Evolutionary conservation across 2,113 vertebrate genomes (phyloP), one percentile per base, ranked within the genome.

Genomic region (Lampris incognitus): DNA sequence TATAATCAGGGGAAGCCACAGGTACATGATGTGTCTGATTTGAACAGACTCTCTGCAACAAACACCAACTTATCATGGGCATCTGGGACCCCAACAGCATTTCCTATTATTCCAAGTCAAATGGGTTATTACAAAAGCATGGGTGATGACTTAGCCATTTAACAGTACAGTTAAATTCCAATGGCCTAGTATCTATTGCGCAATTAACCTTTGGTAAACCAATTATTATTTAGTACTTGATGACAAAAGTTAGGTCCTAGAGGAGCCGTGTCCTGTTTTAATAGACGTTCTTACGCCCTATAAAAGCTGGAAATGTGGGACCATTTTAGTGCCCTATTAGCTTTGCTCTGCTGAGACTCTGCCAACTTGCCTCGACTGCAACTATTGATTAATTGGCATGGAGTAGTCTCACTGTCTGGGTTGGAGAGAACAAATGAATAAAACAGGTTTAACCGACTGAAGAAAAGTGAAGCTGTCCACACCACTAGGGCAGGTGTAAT

Each of bases 141-240:
- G 72, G 79, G 83, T 87, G 84, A 84, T 85, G 83, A 85, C 72
- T 40, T 57, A 80, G 78, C 77, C 88, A 69, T 93, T 94, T 94
- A 93, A 93, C 86, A 78, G 92, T 85, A 86, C 91, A 89, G 92
- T 94, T 93, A 93, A 93, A 92, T 85, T 90, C 82, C 89, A 92
- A 88, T 88, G 77, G 92, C 71, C 68, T 73, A 68, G 85, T 90
- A 88, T 90, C 90, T 89, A 89, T 89, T 86, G 85, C 90, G 90
- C 92, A 91, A 92, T 95, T 94, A 94, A 94, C 93, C 93, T 94
- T 93, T 93, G 92, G 85, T 93, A 92, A 94, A 91, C 85, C 91
- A 93, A 94, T 93, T 93, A 92, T 89, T 91, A 91, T 93, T 93
- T 90, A 92, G 90, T 88, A 79, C 66, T 77, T 85, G 87, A 92